Conservation (phyloP, 2,113 vertebrate species). For the Amphiprion percula region DNA sequence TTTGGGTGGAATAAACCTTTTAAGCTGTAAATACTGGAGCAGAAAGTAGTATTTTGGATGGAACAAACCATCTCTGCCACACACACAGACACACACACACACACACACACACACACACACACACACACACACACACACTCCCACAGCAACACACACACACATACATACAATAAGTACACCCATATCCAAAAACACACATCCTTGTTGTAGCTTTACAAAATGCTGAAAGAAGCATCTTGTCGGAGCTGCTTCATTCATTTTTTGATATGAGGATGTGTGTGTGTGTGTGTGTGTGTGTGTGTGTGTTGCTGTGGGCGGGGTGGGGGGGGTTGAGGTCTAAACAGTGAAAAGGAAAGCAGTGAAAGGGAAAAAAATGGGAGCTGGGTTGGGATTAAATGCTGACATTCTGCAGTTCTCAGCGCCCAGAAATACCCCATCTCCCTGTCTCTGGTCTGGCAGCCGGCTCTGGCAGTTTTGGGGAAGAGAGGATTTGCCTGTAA, state of each 20-base stretch:
- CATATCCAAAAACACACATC: too few relatives aligned
- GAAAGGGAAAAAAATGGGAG: constrained; percentile 46
- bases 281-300: constrained; percentile 8
- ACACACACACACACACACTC: too few relatives aligned
- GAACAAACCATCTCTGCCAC: too few relatives aligned
- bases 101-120: neutral
- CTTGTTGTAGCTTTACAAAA: constrained; percentile 4
- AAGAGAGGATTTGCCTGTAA: constrained; percentile 82
- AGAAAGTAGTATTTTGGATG: too few relatives aligned
- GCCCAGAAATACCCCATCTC: constrained; percentile 56
- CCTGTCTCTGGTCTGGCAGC: constrained; percentile 54
- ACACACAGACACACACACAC: constrained; percentile 4
- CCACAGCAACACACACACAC: too few relatives aligned
- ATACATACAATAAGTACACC: too few relatives aligned
- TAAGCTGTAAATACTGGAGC: too few relatives aligned
- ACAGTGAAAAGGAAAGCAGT: constrained; percentile 40
- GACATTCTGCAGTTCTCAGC: constrained; percentile 73
- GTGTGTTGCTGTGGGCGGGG: constrained; percentile 15
- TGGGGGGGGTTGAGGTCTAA: constrained; percentile 18
- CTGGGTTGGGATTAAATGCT: constrained; percentile 78
- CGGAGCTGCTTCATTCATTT: constrained; percentile 15
- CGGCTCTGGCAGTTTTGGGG: constrained; percentile 67
- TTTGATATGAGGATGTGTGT: constrained; percentile 25
- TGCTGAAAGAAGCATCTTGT: constrained; percentile 14
- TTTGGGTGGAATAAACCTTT: too few relatives aligned